Conservation (phyloP, 2,888 invertebrate genomes). For the Polyommatus iphigenia region DNA sequence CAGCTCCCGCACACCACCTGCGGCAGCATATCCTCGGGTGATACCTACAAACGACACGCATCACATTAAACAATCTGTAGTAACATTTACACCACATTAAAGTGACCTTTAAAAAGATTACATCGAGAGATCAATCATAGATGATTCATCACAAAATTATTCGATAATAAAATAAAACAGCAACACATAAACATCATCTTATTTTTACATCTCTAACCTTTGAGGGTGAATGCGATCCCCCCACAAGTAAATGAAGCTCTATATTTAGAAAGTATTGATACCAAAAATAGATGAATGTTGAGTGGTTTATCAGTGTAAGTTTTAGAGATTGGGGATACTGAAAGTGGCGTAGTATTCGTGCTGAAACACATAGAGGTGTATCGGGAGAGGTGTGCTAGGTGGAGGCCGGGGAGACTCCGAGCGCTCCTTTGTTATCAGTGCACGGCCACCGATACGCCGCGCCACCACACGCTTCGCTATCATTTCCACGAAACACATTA, state of each 20-base stretch:
- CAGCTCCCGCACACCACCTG: constrained; percentile 89
- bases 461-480: constrained; percentile 69
- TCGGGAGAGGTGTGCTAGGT: constrained; percentile 32
- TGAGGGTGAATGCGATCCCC: constrained; percentile 59
- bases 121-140: constrained; percentile 58
- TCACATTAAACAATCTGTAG: constrained; percentile 53
- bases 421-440: constrained; percentile 77
- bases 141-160: constrained; percentile 65
- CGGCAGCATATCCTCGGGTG: constrained; percentile 87
- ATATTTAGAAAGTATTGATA: constrained; percentile 76
- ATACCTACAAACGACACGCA: constrained; percentile 81
- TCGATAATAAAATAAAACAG: constrained; percentile 64
- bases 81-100: constrained; percentile 36
- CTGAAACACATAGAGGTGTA: constrained; percentile 30
- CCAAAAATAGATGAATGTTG: constrained; percentile 67
- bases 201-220: constrained; percentile 43
- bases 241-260: constrained; percentile 68
- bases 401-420: constrained; percentile 44
- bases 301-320: constrained; percentile 48
- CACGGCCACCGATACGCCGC: constrained; percentile 60
- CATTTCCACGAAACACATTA: constrained; percentile 78
- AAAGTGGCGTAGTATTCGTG: not conserved
- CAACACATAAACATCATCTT: constrained; percentile 42
- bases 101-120: constrained; percentile 64
- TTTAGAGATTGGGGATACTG: constrained; percentile 39